Evolutionary conservation across 2,797 vertebrate species (phyloP).

Genomic region (Cynopterus sphinx): DNA sequence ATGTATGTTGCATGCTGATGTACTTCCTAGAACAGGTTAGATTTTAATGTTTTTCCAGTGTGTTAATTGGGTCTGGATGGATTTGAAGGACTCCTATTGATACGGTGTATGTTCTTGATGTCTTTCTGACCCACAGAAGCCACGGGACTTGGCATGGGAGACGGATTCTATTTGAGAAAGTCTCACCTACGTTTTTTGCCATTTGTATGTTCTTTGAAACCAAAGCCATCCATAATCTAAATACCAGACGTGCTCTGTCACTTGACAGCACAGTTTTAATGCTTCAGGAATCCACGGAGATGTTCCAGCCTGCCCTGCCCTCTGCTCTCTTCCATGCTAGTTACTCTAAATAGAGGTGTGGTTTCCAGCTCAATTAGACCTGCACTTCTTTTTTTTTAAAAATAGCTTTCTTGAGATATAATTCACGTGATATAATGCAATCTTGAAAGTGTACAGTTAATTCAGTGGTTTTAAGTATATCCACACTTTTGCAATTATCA

Average conservation of each 20-base stretch:
- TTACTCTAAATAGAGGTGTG: not conserved
- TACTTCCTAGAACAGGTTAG: constrained; percentile 30
- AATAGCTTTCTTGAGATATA: not conserved
- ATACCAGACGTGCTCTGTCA: not conserved
- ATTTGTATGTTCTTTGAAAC: not conserved
- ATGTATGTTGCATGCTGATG: not conserved
- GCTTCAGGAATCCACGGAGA: not conserved
- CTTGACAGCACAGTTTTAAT: not conserved
- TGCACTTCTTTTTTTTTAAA: not conserved
- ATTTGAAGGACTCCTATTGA: not conserved
- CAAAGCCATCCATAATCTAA: not conserved
- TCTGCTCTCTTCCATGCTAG: not conserved
- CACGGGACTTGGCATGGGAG: constrained; percentile 18
- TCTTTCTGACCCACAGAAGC: not conserved
- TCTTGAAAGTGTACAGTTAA: not conserved
- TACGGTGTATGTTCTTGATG: not conserved
- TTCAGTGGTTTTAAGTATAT: not conserved
- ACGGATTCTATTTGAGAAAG: constrained; percentile 59
- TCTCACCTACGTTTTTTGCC: not conserved
- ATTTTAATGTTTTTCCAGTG: not conserved
- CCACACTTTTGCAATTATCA: not conserved
- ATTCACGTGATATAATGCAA: not conserved
- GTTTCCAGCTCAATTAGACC: not conserved
- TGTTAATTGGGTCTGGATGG: constrained; percentile 48
- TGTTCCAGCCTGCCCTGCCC: not conserved